phyloP scores from a whole-genome alignment of 2,113 vertebrate species.

The Rhombomys opimus region DNA sequence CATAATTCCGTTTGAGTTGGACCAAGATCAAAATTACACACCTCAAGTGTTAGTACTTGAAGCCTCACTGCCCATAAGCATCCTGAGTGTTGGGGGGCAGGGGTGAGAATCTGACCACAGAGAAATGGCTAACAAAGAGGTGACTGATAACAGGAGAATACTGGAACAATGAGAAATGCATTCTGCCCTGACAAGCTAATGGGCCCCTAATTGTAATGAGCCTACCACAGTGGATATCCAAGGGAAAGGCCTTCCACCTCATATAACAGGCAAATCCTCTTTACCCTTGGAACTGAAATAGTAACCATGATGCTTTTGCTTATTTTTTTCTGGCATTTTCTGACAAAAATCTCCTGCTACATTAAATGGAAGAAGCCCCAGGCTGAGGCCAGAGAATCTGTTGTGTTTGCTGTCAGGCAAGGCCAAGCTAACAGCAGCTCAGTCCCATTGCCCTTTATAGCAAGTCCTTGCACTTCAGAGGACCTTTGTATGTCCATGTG shows the following conservation, averaged over 20 bases:
- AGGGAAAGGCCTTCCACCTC: neutral
- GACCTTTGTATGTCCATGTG: neutral
- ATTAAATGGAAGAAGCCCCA: neutral
- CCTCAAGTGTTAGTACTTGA: constrained; percentile 54
- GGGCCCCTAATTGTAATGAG: constrained; percentile 3
- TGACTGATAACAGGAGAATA: constrained; percentile 48
- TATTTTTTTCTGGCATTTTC: neutral
- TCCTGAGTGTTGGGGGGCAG: constrained; percentile 20
- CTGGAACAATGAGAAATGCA: neutral
- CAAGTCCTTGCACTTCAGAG: neutral
- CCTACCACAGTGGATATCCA: neutral
- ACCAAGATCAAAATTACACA: constrained; percentile 55
- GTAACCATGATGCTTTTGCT: neutral
- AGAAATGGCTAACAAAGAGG: constrained; percentile 51
- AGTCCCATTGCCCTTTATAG: neutral
- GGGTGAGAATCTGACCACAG: constrained; percentile 33
- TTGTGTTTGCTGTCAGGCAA: neutral
- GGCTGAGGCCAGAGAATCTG: constrained; percentile 31
- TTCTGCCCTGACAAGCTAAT: neutral
- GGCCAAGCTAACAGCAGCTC: neutral
- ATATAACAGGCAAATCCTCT: neutral
- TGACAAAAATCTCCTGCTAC: neutral
- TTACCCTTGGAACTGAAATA: neutral
- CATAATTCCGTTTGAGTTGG: constrained; percentile 67
- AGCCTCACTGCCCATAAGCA: constrained; percentile 28